phyloP scores from a whole-genome alignment of 1,140 invertebrate genomes.

The Hyphantria cunea region DNA sequence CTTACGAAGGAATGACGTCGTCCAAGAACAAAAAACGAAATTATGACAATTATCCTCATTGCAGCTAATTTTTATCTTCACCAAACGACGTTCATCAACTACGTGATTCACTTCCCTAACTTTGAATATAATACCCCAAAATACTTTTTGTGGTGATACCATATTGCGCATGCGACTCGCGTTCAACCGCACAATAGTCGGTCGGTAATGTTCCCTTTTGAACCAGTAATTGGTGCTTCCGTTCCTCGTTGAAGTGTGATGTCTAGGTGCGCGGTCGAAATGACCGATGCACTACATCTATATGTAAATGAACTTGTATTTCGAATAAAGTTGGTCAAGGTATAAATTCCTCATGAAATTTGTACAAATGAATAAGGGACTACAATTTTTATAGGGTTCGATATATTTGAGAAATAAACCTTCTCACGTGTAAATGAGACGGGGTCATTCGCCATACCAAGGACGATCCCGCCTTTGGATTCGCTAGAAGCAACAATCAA shows the following conservation, averaged over 20 bases:
- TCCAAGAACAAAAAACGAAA: neutral
- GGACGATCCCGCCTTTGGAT: no score
- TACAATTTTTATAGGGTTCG: no score
- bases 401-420: no score
- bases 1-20: neutral
- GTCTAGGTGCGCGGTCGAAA: no score
- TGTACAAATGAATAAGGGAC: no score
- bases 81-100: neutral
- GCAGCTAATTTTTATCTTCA: conserved; percentile 1
- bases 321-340: neutral
- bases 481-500: no score
- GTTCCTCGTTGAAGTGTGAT: conserved; percentile 29
- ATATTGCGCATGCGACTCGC: conserved; percentile 18
- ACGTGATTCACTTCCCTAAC: neutral
- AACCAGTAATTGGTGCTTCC: conserved; percentile 35
- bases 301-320: neutral
- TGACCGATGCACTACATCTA: no score
- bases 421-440: no score
- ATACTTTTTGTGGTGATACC: conserved; percentile 15
- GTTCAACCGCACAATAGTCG: conserved; percentile 7
- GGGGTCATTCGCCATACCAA: no score
- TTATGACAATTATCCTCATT: conserved; percentile 2
- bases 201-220: conserved; percentile 31
- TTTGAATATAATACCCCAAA: neutral
- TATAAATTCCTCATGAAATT: neutral